These are phyloP conservation scores for Drosophila rellima DNA, from an alignment of 2,888 invertebrate species.

Conservation along the genomic window DNA sequence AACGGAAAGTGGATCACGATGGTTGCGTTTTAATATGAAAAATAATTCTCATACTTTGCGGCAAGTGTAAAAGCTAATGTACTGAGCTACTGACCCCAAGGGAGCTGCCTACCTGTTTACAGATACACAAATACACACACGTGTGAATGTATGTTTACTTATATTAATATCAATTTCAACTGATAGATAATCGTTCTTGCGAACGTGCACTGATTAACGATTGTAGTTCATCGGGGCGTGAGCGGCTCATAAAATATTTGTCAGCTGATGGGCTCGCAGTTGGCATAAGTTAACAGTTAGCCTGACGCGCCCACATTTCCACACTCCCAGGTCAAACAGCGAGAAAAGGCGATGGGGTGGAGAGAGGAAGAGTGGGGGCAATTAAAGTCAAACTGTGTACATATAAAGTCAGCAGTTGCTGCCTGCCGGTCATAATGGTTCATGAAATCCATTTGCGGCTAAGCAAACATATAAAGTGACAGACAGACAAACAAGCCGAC, in stretches of 20 bases:
- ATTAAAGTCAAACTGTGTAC: constrained; percentile 61
- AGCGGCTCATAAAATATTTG: constrained; percentile 54
- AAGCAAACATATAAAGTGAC: constrained; percentile 50
- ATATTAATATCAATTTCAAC: constrained; percentile 35
- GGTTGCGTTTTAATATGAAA: constrained; percentile 4
- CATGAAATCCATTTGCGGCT: constrained; percentile 64
- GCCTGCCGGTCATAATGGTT: constrained; percentile 54
- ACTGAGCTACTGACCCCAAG: constrained; percentile 14
- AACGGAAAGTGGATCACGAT: constrained; percentile 43
- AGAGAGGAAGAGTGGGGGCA: constrained; percentile 23
- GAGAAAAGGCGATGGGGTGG: background rate
- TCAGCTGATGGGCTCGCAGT: constrained; percentile 26
- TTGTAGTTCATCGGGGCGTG: constrained; percentile 22
- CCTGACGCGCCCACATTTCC: constrained; percentile 26
- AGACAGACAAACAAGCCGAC: constrained; percentile 22
- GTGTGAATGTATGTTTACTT: constrained; percentile 5
- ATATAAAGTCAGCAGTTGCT: constrained; percentile 45
- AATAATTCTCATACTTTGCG: background rate
- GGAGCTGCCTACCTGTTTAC: constrained; percentile 9
- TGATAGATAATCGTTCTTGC: constrained; percentile 18
- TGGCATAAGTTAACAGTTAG: constrained; percentile 38
- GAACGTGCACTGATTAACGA: constrained; percentile 36
- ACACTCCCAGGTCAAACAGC: constrained; percentile 15
- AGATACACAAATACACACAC: background rate
- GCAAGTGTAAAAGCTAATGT: constrained; percentile 13